Conservation (phyloP, 1,140 invertebrate genomes). For the Sarcophaga peregrina region DNA sequence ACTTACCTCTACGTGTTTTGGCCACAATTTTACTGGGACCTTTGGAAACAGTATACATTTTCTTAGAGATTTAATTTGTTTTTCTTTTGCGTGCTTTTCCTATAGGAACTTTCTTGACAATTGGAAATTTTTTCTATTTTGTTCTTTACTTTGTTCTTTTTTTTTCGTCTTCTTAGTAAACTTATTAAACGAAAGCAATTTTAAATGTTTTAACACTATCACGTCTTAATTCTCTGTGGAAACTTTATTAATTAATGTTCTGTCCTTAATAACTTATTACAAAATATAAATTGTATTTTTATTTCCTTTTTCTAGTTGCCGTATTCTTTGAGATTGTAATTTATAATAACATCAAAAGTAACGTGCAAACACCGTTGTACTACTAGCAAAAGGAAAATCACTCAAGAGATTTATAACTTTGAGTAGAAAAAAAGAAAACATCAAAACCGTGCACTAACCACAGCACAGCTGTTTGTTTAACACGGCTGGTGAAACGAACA, state of each 20-base stretch:
- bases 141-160: neutral
- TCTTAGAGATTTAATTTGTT: neutral
- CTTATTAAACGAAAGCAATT: neutral
- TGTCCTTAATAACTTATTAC: neutral
- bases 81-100: neutral
- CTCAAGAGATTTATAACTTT: neutral
- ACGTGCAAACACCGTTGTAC: neutral
- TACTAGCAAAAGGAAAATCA: neutral
- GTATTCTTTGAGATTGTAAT: neutral
- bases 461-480: neutral
- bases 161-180: neutral
- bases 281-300: slow-evolving; percentile 1
- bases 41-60: slow-evolving; percentile 87
- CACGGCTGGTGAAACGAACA: too few species aligned
- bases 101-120: neutral
- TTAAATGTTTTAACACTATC: neutral
- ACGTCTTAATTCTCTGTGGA: neutral
- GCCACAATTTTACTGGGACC: slow-evolving; percentile 86
- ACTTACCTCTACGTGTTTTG: slow-evolving; percentile 82
- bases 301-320: neutral
- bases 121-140: neutral
- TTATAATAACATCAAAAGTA: slow-evolving; percentile 32
- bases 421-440: neutral
- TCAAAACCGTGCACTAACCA: too few species aligned
- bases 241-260: neutral